A percentile compares a stretch with the other conserved stretches of the same genome.
phyloP scores from a whole-genome alignment of 2,797 vertebrate species.

The Dermochelys coriacea region DNA sequence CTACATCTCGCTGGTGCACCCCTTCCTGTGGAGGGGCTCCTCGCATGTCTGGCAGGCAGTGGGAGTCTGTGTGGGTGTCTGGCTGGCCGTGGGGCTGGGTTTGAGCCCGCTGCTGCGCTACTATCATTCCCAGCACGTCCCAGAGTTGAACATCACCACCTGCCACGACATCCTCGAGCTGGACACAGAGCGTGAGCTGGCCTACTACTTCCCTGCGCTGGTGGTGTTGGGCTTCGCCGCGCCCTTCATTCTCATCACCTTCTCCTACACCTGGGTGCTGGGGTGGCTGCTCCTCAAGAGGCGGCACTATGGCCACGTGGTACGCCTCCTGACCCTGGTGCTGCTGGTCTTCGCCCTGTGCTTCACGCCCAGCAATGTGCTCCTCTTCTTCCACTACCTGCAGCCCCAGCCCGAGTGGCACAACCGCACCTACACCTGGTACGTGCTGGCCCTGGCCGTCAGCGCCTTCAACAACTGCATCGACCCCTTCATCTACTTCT shows the following conservation, averaged over 20 bases:
- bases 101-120: conserved; percentile 32
- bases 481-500: conserved; percentile 71
- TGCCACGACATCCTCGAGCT: conserved; percentile 44
- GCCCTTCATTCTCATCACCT: conserved; percentile 36
- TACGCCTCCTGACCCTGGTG: conserved; percentile 48
- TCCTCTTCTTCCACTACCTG: conserved; percentile 59
- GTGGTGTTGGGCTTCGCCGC: conserved; percentile 63
- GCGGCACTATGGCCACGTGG: not conserved
- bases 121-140: not conserved
- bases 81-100: conserved; percentile 60
- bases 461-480: conserved; percentile 68
- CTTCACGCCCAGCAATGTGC: conserved; percentile 69
- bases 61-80: conserved; percentile 22
- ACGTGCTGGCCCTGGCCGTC: conserved; percentile 35
- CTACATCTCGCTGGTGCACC: conserved; percentile 63
- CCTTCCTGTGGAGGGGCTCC: conserved; percentile 56
- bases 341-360: conserved; percentile 65
- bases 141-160: not conserved
- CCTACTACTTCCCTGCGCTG: conserved; percentile 53
- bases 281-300: not conserved
- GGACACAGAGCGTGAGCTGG: not conserved
- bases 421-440: conserved; percentile 29
- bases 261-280: conserved; percentile 67
- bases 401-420: not conserved
- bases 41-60: rapidly evolving